Base-by-base conservation (phyloP, 2,797 vertebrate genomes). In the Mycteria americana region DNA sequence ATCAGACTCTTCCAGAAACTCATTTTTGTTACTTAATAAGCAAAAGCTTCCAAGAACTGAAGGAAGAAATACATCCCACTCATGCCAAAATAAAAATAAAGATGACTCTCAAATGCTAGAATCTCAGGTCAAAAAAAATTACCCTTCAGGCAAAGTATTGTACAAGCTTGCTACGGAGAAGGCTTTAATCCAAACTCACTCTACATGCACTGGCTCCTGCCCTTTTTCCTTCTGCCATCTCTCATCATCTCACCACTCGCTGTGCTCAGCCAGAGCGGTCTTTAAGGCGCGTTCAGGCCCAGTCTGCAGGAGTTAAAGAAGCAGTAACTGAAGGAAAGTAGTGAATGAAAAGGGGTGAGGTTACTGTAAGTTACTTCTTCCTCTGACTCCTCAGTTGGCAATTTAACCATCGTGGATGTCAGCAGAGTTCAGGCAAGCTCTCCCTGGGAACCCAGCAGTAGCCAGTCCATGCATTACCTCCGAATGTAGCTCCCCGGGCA, bases 361-460 rank as follows among this genome's bases (percentile, higher is more conserved):
- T 35, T 23, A 17, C 23, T 24, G 23, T 3, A 12, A 39, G 80
- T 31, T 18, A 18, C 53, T n/a, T 51, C 33, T 43, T 51, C 27
- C 39, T 37, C 51, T 9, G 25, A 22, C 60, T 31, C 46, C 46
- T 46, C 33, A 10, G 30, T 2, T 28, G 25, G 60, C 53, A 23
- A 1, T 7, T 18, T 18, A 31, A 24, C 23, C 4, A 1, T 6
- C 1, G 5, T 4, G 28, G 56, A 3, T n/a, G 35, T 25, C 37
- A 4, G 80, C 51, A 59, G 57, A 27, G 17, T 0, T 17, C 28
- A 5, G 27, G 9, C 7, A 7, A 56, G 77, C 15, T 63, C 19
- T 25, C 27, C 72, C 39, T 4, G 6, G 37, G 37, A 37, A 13
- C 3, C 16, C 51, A 18, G 45, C 5, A 0, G 60, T 5, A 50